Evolutionary conservation across 2,113 vertebrate species (phyloP).

Genomic region (Alouatta palliata): DNA sequence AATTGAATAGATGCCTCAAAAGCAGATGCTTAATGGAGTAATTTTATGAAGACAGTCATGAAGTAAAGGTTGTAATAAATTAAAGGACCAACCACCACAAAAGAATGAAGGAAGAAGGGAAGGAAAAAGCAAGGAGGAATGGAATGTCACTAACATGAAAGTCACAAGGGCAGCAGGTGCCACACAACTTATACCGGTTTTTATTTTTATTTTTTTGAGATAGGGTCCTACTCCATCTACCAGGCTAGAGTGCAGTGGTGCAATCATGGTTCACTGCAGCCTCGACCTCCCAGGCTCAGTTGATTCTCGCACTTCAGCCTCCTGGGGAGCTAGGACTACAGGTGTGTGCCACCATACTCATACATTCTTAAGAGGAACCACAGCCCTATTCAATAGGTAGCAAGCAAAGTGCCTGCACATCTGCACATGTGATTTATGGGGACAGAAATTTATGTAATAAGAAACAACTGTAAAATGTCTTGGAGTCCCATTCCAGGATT

Average conservation of each 20-base stretch:
- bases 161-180: not conserved
- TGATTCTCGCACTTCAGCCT: too few species aligned
- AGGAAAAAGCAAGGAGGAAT: not conserved
- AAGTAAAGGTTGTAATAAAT: not conserved
- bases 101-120: not conserved
- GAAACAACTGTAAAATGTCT: not conserved
- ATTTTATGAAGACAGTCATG: not conserved
- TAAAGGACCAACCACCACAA: not conserved
- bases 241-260: too few species aligned
- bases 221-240: too few species aligned
- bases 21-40: not conserved
- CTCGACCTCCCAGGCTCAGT: too few species aligned
- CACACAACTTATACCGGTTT: too few species aligned
- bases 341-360: too few species aligned
- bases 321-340: too few species aligned
- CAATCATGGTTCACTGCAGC: too few species aligned
- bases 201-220: too few species aligned
- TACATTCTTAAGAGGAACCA: not conserved
- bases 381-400: not conserved
- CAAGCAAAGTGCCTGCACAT: not conserved
- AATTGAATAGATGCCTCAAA: not conserved
- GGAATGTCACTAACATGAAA: not conserved
- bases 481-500: not conserved
- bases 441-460: not conserved
- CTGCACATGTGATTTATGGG: not conserved